Conservation (phyloP, 2,113 vertebrate genomes). For the Pluvialis apricaria region DNA sequence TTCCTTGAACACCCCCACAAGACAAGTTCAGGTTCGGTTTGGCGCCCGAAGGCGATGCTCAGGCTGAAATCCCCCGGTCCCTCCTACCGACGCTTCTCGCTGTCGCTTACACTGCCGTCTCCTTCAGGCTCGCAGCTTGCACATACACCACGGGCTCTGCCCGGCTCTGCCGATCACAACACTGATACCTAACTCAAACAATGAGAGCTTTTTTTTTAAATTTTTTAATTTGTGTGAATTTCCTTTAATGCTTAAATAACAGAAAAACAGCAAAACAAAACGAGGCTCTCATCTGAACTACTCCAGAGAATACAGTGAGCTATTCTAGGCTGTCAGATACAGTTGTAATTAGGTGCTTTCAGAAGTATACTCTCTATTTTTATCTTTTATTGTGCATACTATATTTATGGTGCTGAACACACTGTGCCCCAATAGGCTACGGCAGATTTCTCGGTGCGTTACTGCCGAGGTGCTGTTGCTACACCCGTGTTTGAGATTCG, state of each 20-base stretch:
- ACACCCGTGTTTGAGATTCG: not conserved
- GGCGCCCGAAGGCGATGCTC: not conserved
- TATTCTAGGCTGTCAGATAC: not conserved
- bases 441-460: not conserved
- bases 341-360: conserved; percentile 28
- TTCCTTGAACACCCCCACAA: accelerated
- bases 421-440: not conserved
- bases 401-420: not conserved
- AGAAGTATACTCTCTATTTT: conserved; percentile 20
- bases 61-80: not conserved
- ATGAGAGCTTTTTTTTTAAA: not conserved
- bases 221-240: not conserved
- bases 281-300: not conserved
- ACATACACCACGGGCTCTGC: not conserved
- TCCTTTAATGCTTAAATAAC: not conserved
- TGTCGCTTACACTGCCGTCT: not conserved
- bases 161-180: not conserved
- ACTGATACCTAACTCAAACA: not conserved
- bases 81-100: not conserved
- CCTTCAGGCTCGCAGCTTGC: not conserved
- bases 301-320: not conserved
- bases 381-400: not conserved
- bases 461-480: not conserved
- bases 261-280: conserved; percentile 4
- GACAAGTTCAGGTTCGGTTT: not conserved